phyloP scores from a whole-genome alignment of 2,797 vertebrate species.

The Distichodus sexfasciatus region DNA sequence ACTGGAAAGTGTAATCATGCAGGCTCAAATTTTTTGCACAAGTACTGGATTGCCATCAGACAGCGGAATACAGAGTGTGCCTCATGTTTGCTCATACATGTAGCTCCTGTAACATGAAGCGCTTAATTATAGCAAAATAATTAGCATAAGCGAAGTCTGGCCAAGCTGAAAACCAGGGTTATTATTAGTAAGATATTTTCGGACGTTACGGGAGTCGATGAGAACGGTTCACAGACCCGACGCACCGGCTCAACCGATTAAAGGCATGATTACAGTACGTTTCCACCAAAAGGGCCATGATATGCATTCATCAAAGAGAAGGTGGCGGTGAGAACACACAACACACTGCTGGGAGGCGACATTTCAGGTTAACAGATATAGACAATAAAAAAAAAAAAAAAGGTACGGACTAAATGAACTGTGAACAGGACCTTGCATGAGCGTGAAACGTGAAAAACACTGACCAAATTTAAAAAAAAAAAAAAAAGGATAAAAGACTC shows the following conservation, averaged over 20 bases:
- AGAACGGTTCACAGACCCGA: background rate
- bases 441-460: constrained; percentile 17
- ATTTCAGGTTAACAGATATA: constrained; percentile 2
- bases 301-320: background rate
- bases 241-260: background rate
- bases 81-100: constrained; percentile 8
- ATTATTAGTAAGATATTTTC: constrained; percentile 1
- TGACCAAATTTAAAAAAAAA: constrained; percentile 6
- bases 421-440: constrained; percentile 2
- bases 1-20: background rate
- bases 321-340: background rate
- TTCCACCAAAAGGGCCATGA: constrained; percentile 1
- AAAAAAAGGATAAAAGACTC: background rate
- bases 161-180: background rate
- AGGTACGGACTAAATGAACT: too few relatives aligned
- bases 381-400: too few relatives aligned
- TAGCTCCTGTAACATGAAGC: constrained; percentile 17
- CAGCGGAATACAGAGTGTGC: too few relatives aligned
- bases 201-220: background rate
- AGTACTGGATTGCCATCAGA: background rate
- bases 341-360: background rate
- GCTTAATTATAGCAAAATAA: too few relatives aligned
- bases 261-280: constrained; percentile 19
- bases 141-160: too few relatives aligned
- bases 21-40: background rate